phyloP scores from a whole-genome alignment of 1,140 invertebrate genomes.

The Wasmannia auropunctata region DNA sequence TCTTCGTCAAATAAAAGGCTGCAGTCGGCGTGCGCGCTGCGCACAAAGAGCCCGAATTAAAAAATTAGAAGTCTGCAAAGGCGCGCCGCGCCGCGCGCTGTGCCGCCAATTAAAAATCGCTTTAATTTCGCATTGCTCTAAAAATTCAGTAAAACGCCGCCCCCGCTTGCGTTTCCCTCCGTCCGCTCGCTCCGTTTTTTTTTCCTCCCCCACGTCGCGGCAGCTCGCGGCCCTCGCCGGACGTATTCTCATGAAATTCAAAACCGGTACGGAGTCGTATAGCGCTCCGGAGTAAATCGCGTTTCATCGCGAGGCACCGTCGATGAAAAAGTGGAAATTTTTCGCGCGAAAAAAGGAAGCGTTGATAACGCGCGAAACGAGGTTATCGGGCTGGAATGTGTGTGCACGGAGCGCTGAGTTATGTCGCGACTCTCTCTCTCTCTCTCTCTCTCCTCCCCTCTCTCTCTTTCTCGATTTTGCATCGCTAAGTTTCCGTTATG shows the following conservation, averaged over 20 bases:
- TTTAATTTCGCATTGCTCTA: conserved; percentile 35
- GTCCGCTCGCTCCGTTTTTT: neutral
- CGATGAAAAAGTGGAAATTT: conserved; percentile 61
- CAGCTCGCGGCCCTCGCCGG: neutral
- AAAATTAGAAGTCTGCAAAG: conserved; percentile 33
- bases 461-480: conserved; percentile 47
- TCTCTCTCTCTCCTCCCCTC: too few species aligned
- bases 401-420: conserved; percentile 9
- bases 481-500: conserved; percentile 38
- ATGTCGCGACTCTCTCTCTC: conserved; percentile 44
- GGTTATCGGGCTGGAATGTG: conserved; percentile 56
- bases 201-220: neutral
- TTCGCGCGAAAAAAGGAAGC: conserved; percentile 58
- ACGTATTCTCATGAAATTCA: conserved; percentile 59
- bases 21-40: neutral
- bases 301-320: conserved; percentile 26
- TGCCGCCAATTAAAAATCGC: conserved; percentile 39
- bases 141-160: conserved; percentile 48
- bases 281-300: conserved; percentile 54
- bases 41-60: conserved; percentile 40
- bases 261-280: conserved; percentile 31
- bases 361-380: conserved; percentile 59
- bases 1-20: conserved; percentile 45
- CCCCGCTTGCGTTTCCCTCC: neutral
- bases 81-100: too few species aligned